These are phyloP conservation scores for Lamprotornis superbus DNA, from an alignment of 2,113 vertebrate species.

Conservation along the genomic window DNA sequence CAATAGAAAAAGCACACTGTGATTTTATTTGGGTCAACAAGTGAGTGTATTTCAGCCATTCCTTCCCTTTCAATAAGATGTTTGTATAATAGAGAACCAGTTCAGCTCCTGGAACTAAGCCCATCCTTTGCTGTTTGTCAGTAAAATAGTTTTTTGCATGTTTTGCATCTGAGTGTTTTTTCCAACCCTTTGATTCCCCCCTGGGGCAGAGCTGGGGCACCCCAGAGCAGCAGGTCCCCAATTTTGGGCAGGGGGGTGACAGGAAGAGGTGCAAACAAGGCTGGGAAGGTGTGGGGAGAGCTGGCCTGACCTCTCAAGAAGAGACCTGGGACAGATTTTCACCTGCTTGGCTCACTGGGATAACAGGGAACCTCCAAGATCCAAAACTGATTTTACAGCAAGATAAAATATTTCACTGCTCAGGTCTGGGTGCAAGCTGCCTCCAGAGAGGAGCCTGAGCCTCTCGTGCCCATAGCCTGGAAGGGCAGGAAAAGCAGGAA, in stretches of 20 bases:
- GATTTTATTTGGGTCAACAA: constrained; percentile 39
- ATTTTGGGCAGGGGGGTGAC: not conserved
- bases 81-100: constrained; percentile 3
- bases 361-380: not conserved
- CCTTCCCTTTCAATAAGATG: constrained; percentile 17
- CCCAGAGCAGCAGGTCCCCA: not conserved
- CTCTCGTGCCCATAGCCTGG: not conserved
- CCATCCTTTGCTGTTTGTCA: constrained; percentile 64
- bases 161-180: constrained; percentile 58
- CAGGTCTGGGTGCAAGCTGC: not conserved
- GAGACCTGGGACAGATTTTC: not conserved
- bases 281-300: not conserved
- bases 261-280: rapidly evolving
- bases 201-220: not conserved
- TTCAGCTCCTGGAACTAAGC: constrained; percentile 35
- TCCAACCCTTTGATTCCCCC: not conserved
- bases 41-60: constrained; percentile 42
- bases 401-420: not conserved
- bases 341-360: not conserved
- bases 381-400: not conserved
- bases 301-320: rapidly evolving
- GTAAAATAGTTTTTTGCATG: constrained; percentile 69
- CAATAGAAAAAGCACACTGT: constrained; percentile 57
- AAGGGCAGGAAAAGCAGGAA: not conserved
- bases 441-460: not conserved